A percentile compares a stretch with the other conserved stretches of the same genome.
Evolutionary conservation across 2,888 invertebrate genomes (phyloP).

Genomic region (Cremastinae sp.): DNA sequence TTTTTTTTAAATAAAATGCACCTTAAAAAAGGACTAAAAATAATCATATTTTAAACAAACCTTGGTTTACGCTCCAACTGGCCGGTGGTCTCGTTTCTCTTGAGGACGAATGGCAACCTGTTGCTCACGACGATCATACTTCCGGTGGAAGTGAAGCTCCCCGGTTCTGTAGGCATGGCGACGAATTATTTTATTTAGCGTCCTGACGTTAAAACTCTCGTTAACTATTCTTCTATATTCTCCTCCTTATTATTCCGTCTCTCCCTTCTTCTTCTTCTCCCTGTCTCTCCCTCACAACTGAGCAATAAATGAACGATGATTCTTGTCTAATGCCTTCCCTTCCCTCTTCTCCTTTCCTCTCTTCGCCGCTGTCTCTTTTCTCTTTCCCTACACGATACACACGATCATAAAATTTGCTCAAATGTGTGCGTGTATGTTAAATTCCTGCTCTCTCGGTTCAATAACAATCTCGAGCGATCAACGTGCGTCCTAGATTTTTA

Average conservation of each 20-base stretch:
- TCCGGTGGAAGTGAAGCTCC: slow-evolving; percentile 80
- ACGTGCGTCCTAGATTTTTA: slow-evolving; percentile 28
- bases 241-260: no score
- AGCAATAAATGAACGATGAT: no score
- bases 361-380: background rate
- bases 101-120: slow-evolving; percentile 92
- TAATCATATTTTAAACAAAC: no score
- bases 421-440: background rate
- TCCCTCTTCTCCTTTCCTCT: no score
- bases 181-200: slow-evolving; percentile 26
- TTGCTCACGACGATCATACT: slow-evolving; percentile 96
- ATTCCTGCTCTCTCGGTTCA: background rate
- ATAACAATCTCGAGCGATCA: slow-evolving; percentile 26
- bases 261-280: no score
- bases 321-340: slow-evolving; percentile 10
- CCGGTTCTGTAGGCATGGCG: slow-evolving; percentile 75
- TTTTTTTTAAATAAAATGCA: no score
- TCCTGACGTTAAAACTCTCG: slow-evolving; percentile 14
- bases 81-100: slow-evolving; percentile 87
- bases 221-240: no score
- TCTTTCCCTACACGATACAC: background rate
- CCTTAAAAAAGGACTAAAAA: no score
- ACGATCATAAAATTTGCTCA: no score
- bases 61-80: slow-evolving; percentile 91
- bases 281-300: no score